Evolutionary conservation across 2,797 vertebrate genomes (phyloP).

Genomic region (Clarias pachynema): DNA sequence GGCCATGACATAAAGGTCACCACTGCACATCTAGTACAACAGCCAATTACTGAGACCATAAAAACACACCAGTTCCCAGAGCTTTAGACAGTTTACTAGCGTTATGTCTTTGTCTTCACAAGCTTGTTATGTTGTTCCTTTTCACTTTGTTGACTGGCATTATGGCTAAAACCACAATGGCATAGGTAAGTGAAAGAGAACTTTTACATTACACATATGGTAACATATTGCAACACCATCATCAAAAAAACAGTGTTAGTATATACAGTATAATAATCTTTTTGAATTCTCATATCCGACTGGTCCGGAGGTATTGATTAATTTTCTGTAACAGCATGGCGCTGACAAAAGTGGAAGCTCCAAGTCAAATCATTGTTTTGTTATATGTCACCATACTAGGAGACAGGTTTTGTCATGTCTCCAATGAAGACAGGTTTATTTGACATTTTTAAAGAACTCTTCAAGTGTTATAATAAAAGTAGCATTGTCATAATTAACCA

Average conservation of each 20-base stretch:
- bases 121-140: neutral
- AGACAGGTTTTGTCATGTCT: neutral
- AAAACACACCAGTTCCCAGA: conserved; percentile 37
- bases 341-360: neutral
- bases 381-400: neutral
- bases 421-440: neutral
- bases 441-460: neutral
- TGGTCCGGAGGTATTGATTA: neutral
- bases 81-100: conserved; percentile 41
- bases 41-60: conserved; percentile 56
- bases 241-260: neutral
- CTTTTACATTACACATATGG: neutral
- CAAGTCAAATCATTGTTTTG: neutral
- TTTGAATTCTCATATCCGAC: neutral
- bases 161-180: neutral
- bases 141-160: neutral
- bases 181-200: neutral
- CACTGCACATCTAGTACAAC: conserved; percentile 46
- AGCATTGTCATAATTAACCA: neutral
- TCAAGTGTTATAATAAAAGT: neutral
- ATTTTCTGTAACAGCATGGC: neutral
- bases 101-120: conserved; percentile 31
- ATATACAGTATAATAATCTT: neutral
- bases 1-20: conserved; percentile 48
- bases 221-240: neutral